Conservation (phyloP, 37 sponge, comb jelly and placozoan species). For the Aplysina aerophoba region DNA sequence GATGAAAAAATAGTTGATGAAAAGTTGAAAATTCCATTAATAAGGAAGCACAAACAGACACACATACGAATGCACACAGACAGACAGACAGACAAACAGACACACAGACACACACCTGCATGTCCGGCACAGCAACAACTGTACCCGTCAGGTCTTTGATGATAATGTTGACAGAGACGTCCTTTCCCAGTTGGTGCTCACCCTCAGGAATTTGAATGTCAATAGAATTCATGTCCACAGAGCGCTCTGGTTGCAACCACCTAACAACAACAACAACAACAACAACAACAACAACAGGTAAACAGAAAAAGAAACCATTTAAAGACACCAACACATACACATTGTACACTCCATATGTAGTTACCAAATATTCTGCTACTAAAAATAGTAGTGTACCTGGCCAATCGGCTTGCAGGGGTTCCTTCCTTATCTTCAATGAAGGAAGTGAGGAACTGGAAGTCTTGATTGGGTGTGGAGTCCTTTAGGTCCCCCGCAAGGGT, state of each 20-base stretch:
- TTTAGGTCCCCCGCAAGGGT: conserved; percentile 70
- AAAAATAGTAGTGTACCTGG: conserved; percentile 57
- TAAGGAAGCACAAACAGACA: no score
- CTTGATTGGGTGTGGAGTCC: conserved; percentile 13
- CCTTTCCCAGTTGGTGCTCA: conserved; percentile 23
- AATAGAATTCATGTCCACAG: conserved; percentile 75
- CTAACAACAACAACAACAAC: conserved; percentile 37
- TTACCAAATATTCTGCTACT: background rate
- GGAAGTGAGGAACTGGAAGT: conserved; percentile 81
- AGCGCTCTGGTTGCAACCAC: conserved; percentile 89
- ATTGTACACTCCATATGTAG: no score
- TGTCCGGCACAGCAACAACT: conserved; percentile 76
- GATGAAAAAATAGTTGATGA: no score
- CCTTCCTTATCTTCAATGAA: conserved; percentile 79
- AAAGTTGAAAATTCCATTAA: no score
- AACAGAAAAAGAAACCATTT: background rate
- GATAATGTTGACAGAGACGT: conserved; percentile 36
- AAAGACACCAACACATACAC: background rate
- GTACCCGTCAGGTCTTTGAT: conserved; percentile 79
- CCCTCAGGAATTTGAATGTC: conserved; percentile 51
- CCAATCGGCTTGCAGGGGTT: conserved; percentile 89
- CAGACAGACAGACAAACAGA: conserved; percentile 26
- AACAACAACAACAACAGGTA: background rate
- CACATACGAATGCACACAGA: no score
- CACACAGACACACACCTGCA: conserved; percentile 72